phyloP scores from a whole-genome alignment of 2,888 invertebrate species.

The Monochamus alternatus region DNA sequence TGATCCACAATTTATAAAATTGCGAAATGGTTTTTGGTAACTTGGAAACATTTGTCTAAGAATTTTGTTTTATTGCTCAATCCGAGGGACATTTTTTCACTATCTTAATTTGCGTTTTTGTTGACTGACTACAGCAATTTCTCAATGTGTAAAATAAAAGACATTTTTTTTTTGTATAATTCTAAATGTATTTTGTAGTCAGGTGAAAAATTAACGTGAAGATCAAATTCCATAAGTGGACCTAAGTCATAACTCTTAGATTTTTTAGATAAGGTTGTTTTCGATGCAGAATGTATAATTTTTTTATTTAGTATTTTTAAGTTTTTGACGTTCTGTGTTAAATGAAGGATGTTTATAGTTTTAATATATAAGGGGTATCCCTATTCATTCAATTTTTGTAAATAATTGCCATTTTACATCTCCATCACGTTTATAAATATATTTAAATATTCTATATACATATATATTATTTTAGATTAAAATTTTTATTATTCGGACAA shows the following conservation, averaged over 20 bases:
- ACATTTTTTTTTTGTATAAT: conserved; percentile 44
- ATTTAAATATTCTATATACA: conserved; percentile 46
- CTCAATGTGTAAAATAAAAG: conserved; percentile 43
- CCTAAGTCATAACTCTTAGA: conserved; percentile 60
- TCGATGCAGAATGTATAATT: conserved; percentile 30
- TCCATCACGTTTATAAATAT: conserved; percentile 49
- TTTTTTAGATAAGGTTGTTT: conserved; percentile 36
- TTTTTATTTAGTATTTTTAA: conserved; percentile 33
- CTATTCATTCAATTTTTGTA: conserved; percentile 41
- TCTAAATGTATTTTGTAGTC: conserved; percentile 44
- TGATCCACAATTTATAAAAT: no score
- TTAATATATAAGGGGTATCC: conserved; percentile 40
- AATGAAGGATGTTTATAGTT: conserved; percentile 26
- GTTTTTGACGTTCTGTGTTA: conserved; percentile 34
- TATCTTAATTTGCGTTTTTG: conserved; percentile 27
- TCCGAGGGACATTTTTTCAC: conserved; percentile 26
- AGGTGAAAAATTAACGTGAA: conserved; percentile 44
- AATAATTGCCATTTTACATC: conserved; percentile 45
- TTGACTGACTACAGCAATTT: conserved; percentile 33
- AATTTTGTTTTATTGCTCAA: conserved; percentile 48
- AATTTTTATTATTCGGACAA: conserved; percentile 56
- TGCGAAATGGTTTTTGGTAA: no score
- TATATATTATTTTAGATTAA: conserved; percentile 49
- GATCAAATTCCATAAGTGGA: conserved; percentile 60
- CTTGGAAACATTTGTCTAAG: conserved; percentile 41